These are phyloP conservation scores for Ochropleura leucogaster DNA, from an alignment of 2,888 invertebrate species.

Conservation along the genomic window DNA sequence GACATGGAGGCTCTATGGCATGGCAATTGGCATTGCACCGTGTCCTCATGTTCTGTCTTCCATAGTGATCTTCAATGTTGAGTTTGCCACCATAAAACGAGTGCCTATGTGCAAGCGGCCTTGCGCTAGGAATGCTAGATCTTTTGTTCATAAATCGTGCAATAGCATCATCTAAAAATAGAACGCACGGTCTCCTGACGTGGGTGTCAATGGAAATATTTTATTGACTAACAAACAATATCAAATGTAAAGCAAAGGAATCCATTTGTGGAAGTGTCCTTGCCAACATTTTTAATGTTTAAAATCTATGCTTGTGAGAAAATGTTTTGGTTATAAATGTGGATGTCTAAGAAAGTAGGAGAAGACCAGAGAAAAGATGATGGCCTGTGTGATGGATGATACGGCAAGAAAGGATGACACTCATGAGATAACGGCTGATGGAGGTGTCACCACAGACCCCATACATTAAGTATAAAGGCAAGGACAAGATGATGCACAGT, in stretches of 20 bases:
- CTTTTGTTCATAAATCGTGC: slow-evolving; percentile 40
- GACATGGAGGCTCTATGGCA: too few relatives aligned
- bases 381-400: not conserved
- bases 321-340: not conserved
- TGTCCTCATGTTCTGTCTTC: too few relatives aligned
- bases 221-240: slow-evolving; percentile 9
- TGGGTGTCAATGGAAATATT: slow-evolving; percentile 34
- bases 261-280: not conserved
- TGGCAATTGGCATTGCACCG: too few relatives aligned
- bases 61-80: too few relatives aligned
- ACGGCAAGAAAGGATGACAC: not conserved
- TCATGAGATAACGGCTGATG: not conserved
- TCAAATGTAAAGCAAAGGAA: slow-evolving; percentile 28
- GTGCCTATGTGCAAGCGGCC: too few relatives aligned
- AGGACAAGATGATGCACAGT: not conserved
- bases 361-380: not conserved
- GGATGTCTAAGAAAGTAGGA: too few relatives aligned
- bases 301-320: not conserved
- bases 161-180: slow-evolving; percentile 36
- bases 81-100: too few relatives aligned
- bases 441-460: not conserved
- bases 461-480: not conserved
- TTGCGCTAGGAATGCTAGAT: slow-evolving; percentile 26
- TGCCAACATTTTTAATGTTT: not conserved
- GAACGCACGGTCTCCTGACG: slow-evolving; percentile 31